A percentile compares a stretch with the other conserved stretches of the same genome.
These are phyloP conservation scores for Diplodus sargus DNA, from an alignment of 2,797 vertebrate genomes.

Conservation along the genomic window DNA sequence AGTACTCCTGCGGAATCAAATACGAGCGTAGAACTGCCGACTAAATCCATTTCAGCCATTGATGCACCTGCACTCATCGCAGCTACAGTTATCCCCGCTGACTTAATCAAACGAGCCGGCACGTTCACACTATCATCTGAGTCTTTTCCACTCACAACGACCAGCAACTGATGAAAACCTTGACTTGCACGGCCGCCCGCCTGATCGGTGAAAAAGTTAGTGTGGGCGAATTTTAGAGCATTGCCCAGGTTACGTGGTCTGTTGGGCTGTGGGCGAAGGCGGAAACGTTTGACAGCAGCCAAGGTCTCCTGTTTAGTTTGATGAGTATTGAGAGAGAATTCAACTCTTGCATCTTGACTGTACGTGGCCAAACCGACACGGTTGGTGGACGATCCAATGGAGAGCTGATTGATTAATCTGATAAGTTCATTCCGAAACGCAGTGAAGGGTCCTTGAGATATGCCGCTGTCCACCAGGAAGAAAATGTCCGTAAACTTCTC, in stretches of 20 bases:
- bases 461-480: slow-evolving; percentile 82
- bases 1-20: slow-evolving; percentile 15
- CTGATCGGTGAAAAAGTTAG: slow-evolving; percentile 69
- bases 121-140: slow-evolving; percentile 63
- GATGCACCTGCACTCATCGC: slow-evolving; percentile 68
- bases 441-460: slow-evolving; percentile 40
- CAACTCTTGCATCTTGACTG: slow-evolving; percentile 52
- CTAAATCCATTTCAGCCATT: slow-evolving; percentile 39
- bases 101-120: slow-evolving; percentile 51
- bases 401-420: slow-evolving; percentile 59
- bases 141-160: slow-evolving; percentile 76
- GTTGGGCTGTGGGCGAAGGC: slow-evolving; percentile 6
- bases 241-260: slow-evolving; percentile 58
- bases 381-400: slow-evolving; percentile 68
- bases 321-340: slow-evolving; percentile 80
- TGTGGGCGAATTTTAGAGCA: slow-evolving; percentile 74
- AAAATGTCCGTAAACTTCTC: slow-evolving; percentile 82
- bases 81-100: slow-evolving; percentile 73
- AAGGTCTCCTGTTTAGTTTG: slow-evolving; percentile 62
- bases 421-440: slow-evolving; percentile 59
- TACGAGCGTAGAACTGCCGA: slow-evolving; percentile 45
- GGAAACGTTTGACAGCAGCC: slow-evolving; percentile 57
- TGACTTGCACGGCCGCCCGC: slow-evolving; percentile 77
- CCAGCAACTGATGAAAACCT: slow-evolving; percentile 77
- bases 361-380: slow-evolving; percentile 86